phyloP scores from a whole-genome alignment of 2,113 vertebrate genomes.

The Chlamydotis undulata region DNA sequence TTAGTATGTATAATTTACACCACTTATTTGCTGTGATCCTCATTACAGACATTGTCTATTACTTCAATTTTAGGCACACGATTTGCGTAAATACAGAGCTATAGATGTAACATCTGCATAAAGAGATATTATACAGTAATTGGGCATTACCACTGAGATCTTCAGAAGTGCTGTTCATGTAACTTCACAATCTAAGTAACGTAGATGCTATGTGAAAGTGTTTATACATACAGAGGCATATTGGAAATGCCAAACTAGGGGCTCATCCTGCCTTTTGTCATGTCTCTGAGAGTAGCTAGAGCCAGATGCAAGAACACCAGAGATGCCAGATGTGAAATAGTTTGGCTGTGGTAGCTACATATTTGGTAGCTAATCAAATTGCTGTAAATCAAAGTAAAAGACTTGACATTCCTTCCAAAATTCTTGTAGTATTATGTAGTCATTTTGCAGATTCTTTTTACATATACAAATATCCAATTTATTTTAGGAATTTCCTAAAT shows the following conservation, averaged over 20 bases:
- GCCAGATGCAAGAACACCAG: not conserved
- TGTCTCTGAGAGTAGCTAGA: not conserved
- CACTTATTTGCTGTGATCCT: not conserved
- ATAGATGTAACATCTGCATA: not conserved
- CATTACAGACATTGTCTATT: not conserved
- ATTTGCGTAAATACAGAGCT: conserved; percentile 2
- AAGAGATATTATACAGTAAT: not conserved
- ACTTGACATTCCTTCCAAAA: not conserved
- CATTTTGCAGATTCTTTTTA: not conserved
- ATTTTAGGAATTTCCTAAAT: not conserved
- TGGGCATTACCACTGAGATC: conserved; percentile 7
- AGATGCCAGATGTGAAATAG: not conserved
- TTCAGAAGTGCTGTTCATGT: not conserved
- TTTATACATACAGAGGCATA: not conserved
- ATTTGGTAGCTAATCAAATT: not conserved
- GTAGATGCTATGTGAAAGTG: not conserved
- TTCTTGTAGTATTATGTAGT: not conserved
- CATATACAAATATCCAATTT: not conserved
- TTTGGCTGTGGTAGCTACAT: not conserved
- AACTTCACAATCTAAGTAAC: not conserved
- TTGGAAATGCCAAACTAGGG: not conserved
- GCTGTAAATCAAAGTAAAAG: not conserved
- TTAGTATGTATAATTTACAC: conserved; percentile 18
- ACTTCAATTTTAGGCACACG: not conserved
- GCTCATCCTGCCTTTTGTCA: not conserved